Base-by-base conservation (phyloP, 2,888 invertebrate species). In the Aleiodes leptofemur region DNA sequence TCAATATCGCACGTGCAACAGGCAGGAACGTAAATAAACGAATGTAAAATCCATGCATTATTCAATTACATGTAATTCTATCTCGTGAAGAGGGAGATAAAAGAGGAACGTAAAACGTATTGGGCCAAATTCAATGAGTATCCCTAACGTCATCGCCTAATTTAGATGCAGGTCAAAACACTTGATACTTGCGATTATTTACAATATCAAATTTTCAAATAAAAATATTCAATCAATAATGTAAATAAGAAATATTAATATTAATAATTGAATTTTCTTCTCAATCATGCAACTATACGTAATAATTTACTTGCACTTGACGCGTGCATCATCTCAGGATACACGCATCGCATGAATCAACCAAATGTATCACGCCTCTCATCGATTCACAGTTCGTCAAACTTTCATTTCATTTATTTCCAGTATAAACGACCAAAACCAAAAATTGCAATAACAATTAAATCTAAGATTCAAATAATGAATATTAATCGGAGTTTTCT, bases 1-100 rank as follows among this genome's bases (percentile, higher is more conserved):
- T 56, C 70, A 57, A 57, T 71, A 59, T 71, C 73, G 73, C 76
- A 68, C 76, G 78, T 78, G 79, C 79, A 80, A 80, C 79, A 80
- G 79, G 78, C 79, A 72, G 55, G 5, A 73, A 76, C 69, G 76
- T 77, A 73, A 72, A 76, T 78, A 78, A 61, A 70, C 23, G 69
- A 73, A 70, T 29, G 53, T 59, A 61, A 66, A 72, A 69, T 23
- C 38, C 43, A 69, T 43, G 38, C 11, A 34, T 16, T 13, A 43
- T 16, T 1, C 13, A 43, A 50, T 56, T 57, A n/a, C 56, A 43
- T n/a, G 56, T 16, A 43, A 16, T 57, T 56, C 23, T 29, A 70
- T 34, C 31, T 38, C n/a, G 13, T 38, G 23, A 29, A 38, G 14
- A 14, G 14, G 11, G 1, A 23, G 23, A 48, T 34, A 34, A 14